These are phyloP conservation scores for Andinoacara biseriatus DNA, from an alignment of 2,113 vertebrate genomes.

Conservation along the genomic window DNA sequence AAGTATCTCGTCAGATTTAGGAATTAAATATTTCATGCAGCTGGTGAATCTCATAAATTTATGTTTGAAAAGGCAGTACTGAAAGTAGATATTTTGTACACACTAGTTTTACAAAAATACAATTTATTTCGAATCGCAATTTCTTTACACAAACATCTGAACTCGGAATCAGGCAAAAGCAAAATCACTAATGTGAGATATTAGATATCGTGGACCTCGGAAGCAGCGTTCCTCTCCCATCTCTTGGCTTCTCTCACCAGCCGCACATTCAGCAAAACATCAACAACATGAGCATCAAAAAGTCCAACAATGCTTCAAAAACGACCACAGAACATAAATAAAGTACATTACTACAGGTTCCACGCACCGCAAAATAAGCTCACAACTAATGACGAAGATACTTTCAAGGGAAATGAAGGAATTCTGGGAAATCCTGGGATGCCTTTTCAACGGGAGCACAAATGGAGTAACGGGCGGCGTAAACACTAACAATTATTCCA, in stretches of 20 bases:
- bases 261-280: constrained; percentile 25
- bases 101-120: constrained; percentile 71
- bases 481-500: not conserved
- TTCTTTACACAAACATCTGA: constrained; percentile 39
- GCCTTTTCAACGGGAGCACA: not conserved
- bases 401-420: not conserved
- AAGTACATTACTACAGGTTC: not conserved
- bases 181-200: constrained; percentile 2
- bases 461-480: not conserved
- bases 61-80: constrained; percentile 8
- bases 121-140: constrained; percentile 51
- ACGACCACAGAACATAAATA: constrained; percentile 51
- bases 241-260: not conserved
- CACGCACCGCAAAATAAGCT: constrained; percentile 1
- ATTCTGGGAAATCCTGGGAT: not conserved
- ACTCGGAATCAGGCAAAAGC: not conserved
- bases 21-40: not conserved
- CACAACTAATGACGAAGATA: not conserved
- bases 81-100: constrained; percentile 59
- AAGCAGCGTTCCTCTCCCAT: not conserved
- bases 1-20: not conserved
- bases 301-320: not conserved
- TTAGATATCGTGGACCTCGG: not conserved
- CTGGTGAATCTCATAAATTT: constrained; percentile 1
- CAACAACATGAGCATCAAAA: not conserved